phyloP scores from a whole-genome alignment of 2,797 vertebrate genomes.

The Emydoidea blandingii region DNA sequence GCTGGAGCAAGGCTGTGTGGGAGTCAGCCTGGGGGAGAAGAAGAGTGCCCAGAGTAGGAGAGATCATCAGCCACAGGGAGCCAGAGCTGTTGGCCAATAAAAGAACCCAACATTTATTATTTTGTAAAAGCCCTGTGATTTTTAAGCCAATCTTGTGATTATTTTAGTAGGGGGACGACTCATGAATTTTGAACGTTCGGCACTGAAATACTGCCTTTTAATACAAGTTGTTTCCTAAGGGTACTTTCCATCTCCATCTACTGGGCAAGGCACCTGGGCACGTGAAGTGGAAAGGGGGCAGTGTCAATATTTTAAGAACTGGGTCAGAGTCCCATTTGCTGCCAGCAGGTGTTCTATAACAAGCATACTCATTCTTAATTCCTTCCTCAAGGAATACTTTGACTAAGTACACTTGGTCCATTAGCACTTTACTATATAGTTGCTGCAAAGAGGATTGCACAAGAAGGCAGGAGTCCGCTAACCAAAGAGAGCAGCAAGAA shows the following conservation, averaged over 20 bases:
- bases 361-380: neutral
- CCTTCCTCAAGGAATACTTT: neutral
- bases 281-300: neutral
- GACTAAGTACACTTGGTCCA: neutral
- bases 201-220: neutral
- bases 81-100: neutral
- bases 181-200: neutral
- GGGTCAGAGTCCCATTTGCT: neutral
- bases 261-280: neutral
- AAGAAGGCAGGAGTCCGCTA: neutral
- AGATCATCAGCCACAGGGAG: neutral
- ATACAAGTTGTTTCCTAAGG: neutral
- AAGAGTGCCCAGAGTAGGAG: neutral
- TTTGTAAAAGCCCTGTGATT: neutral
- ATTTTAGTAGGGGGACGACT: neutral
- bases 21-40: neutral
- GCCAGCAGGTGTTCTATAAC: neutral
- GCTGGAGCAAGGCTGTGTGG: too few relatives aligned
- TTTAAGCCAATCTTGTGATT: neutral
- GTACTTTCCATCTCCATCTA: neutral
- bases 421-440: neutral
- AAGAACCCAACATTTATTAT: neutral
- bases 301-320: neutral
- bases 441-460: neutral
- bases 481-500: conserved; percentile 14